Evolutionary conservation across 2,113 vertebrate species (phyloP).

Genomic region (Amblyornis subalaris): DNA sequence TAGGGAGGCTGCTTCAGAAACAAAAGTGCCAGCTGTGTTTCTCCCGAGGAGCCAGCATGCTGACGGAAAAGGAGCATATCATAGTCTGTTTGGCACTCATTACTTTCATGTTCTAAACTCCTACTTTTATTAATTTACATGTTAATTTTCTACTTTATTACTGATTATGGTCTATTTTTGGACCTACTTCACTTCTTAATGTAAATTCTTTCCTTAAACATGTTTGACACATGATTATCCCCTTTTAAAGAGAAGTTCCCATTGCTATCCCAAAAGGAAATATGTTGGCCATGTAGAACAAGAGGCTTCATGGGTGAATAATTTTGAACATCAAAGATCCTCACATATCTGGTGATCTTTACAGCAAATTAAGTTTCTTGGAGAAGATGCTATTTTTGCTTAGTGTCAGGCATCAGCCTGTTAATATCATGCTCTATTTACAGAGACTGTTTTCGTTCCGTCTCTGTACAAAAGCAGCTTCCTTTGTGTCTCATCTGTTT

Average conservation of each 20-base stretch:
- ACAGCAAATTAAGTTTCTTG: conserved; percentile 8
- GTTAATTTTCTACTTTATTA: not conserved
- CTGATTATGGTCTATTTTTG: not conserved
- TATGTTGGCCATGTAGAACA: not conserved
- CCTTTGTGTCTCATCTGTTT: conserved; percentile 40
- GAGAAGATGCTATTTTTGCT: conserved; percentile 5
- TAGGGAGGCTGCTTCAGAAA: not conserved
- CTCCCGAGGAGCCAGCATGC: not conserved
- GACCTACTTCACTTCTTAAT: not conserved
- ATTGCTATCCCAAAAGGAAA: not conserved
- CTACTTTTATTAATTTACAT: not conserved
- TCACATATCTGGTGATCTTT: not conserved
- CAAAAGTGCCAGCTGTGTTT: not conserved
- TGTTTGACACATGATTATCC: not conserved
- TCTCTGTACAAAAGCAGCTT: conserved; percentile 21
- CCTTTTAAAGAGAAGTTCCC: not conserved
- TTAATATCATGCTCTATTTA: conserved; percentile 1
- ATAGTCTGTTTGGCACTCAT: not conserved
- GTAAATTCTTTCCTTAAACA: not conserved
- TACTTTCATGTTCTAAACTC: not conserved
- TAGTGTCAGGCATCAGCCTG: not conserved
- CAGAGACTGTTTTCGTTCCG: not conserved
- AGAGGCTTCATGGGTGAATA: not conserved
- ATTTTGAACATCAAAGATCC: not conserved
- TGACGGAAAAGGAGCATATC: not conserved